phyloP scores from a whole-genome alignment of 2,888 invertebrate species.

The Seira sanloemensis region DNA sequence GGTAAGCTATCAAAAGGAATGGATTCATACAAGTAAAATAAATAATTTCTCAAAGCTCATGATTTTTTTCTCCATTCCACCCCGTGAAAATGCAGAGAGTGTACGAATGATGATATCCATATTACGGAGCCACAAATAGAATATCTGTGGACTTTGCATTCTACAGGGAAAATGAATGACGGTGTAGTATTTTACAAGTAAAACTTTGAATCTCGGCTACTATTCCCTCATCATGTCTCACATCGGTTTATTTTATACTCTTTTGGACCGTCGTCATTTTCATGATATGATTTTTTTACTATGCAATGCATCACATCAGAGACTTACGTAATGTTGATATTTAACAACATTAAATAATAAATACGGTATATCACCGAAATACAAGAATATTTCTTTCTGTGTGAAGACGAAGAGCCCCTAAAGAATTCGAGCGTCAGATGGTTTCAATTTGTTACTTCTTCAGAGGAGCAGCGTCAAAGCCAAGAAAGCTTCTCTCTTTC shows the following conservation, averaged over 20 bases:
- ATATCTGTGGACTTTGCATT: constrained; percentile 4
- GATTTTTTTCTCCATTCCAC: constrained; percentile 3
- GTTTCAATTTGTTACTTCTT: constrained; percentile 65
- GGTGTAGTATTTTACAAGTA: neutral
- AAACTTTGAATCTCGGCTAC: neutral
- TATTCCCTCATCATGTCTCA: constrained; percentile 15
- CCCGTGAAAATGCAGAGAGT: constrained; percentile 9
- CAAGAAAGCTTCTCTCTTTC: neutral
- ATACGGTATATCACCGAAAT: constrained; percentile 1
- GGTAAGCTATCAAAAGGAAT: constrained; percentile 10
- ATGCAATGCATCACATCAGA: neutral
- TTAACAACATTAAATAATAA: constrained; percentile 3
- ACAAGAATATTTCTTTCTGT: neutral
- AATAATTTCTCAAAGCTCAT: neutral
- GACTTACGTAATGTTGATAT: constrained; percentile 18
- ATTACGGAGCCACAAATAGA: constrained; percentile 8
- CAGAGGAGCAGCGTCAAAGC: constrained; percentile 22
- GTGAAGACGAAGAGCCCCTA: constrained; percentile 35
- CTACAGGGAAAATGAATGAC: constrained; percentile 19
- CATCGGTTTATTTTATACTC: constrained; percentile 17
- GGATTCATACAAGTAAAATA: too few species aligned
- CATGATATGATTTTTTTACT: constrained; percentile 3
- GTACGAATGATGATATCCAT: too few species aligned
- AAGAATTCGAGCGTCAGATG: constrained; percentile 65
- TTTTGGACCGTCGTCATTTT: constrained; percentile 10